Evolutionary conservation across 2,888 invertebrate genomes (phyloP), one percentile per base, ranked within the genome.

Genomic region (Mystacides longicornis): DNA sequence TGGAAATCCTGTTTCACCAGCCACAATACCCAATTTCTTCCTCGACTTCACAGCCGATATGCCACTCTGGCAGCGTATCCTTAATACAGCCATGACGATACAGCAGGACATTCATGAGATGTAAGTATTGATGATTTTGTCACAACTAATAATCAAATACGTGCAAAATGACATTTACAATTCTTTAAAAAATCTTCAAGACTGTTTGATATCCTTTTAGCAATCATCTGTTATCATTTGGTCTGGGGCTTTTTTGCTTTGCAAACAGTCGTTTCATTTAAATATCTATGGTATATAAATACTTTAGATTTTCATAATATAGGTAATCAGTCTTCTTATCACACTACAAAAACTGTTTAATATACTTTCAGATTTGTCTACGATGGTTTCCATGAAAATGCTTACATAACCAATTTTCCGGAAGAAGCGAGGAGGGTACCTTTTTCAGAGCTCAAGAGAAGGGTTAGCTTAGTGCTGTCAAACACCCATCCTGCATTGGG

Each of bases 401-500:
- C 55, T 3, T 59, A 59, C 31, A 18, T 57, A 21, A 49, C 52
- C 27, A 43, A 57, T 21, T 52, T 59, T 22, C 55, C 55, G 18
- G 52, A 51, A 42, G 59, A 59, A 43, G 54, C 59, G 23, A 5
- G 27, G 23, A 18, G 33, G 43, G 56, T 61, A 31, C 43, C 50
- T 1, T 61, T 49, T 23, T 50, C 50, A 42, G 57, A 60, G 11
- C 21, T 59, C n/a, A 42, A 43, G 11, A 49, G 54, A n/a, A 59
- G 56, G 16, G 52, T 55, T 2, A 54, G 61, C 3, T 51, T 58
- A 1, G 48, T 60, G 18, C 42, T 63, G 14, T 33, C 54, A 2
- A 63, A 62, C 45, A 60, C 53, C 27, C 62, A 63, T 33, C 59
- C 56, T 5, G 58, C 63, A 3, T 31, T 61, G 9, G 62, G 62